Base-by-base conservation (phyloP, 2,888 invertebrate species). In the Carterocephalus palaemon region DNA sequence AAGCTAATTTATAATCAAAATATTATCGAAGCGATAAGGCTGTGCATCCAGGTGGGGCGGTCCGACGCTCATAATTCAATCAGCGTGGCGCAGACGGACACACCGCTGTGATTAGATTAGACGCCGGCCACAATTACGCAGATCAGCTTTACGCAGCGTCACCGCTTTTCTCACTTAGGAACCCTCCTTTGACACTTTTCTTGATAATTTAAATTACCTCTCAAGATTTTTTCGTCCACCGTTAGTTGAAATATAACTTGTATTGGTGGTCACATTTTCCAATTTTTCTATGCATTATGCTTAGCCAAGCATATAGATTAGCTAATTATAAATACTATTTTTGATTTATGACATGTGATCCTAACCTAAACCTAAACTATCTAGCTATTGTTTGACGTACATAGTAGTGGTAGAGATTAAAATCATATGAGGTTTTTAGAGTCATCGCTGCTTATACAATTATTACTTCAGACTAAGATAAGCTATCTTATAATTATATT, bases 51-150 rank as follows among this genome's bases (percentile, higher is more conserved):
- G 60, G 59, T 59, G 43, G 42, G 34, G 34, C 7, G 51, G 49
- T 60, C 63, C 57, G 67, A 55, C 62, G 63, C 67, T 66, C 64
- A 67, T 83, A 81, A 85, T 81, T 80, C 65, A 80, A 83, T 83
- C 74, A 77, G 76, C 65, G 69, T 61, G 66, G 65, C 69, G 75
- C 77, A 75, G 77, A 79, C 79, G 76, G 81, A 79, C 80, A 74
- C 70, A 70, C 70, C 74, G 70, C 51, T 62, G 61, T 68, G 75
- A 85, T 83, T 80, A 80, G 79, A 84, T 84, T 84, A 84, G 78
- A 78, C 74, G 79, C 70, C 76, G 75, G 67, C 83, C 84, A 82
- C 84, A 83, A 85, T 84, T 84, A 84, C 81, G 75, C 64, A 79
- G 82, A 82, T 82, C 81, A 76, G 78, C 82, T 83, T 83, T 82